These are phyloP conservation scores for Tetraneura akinire DNA, from an alignment of 1,140 invertebrate genomes.

Conservation along the genomic window DNA sequence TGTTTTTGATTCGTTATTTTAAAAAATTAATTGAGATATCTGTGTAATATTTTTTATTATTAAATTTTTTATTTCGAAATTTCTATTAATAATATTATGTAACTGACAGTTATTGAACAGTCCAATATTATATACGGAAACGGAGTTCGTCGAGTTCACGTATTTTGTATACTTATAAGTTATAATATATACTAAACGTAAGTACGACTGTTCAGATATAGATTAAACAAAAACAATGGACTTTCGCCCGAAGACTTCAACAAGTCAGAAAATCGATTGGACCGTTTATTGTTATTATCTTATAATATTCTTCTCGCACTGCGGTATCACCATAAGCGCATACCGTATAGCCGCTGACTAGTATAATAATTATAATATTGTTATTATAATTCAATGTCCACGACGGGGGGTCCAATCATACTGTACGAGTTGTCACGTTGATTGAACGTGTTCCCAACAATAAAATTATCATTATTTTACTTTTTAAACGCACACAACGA, in stretches of 20 bases:
- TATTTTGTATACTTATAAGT: not conserved
- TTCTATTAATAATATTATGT: too few relatives aligned
- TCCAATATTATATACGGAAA: too few relatives aligned
- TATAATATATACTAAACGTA: too few relatives aligned
- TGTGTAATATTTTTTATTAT: too few relatives aligned
- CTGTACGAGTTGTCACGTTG: conserved; percentile 30
- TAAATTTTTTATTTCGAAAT: too few relatives aligned
- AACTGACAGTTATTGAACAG: too few relatives aligned
- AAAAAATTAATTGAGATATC: too few relatives aligned
- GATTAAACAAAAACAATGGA: not conserved
- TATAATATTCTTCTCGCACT: not conserved
- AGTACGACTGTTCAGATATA: too few relatives aligned
- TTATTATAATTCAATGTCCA: conserved; percentile 32
- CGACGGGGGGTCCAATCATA: conserved; percentile 24
- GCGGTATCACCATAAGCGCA: not conserved
- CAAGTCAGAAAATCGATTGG: conserved; percentile 1
- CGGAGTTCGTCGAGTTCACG: not conserved
- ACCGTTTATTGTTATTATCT: conserved; percentile 26
- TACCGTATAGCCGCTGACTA: not conserved
- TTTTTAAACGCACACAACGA: not conserved
- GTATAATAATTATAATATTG: conserved; percentile 44
- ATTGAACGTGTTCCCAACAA: conserved; percentile 30
- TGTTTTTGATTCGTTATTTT: too few relatives aligned
- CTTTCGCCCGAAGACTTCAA: not conserved
- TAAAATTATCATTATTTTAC: not conserved